phyloP scores from a whole-genome alignment of 2,113 vertebrate genomes.

The Procavia capensis region DNA sequence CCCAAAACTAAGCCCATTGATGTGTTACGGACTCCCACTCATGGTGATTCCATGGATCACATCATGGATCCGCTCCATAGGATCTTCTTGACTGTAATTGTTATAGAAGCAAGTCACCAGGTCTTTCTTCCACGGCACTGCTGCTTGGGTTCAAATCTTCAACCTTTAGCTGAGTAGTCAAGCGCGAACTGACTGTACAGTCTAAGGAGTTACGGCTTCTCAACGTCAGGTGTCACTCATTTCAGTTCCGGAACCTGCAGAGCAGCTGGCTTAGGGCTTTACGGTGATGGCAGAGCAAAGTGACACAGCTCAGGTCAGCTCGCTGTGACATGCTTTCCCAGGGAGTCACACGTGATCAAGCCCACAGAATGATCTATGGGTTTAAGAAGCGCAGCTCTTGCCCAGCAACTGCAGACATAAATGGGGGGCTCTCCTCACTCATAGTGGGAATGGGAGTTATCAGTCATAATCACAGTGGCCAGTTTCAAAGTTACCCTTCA shows the following conservation, averaged over 20 bases:
- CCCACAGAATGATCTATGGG: background rate
- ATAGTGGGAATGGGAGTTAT: conserved; percentile 43
- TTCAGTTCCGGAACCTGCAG: too few relatives aligned
- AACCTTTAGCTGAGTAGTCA: too few relatives aligned
- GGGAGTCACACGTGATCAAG: background rate
- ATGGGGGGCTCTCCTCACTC: conserved; percentile 36
- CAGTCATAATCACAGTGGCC: conserved; percentile 82
- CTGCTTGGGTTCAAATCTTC: too few relatives aligned
- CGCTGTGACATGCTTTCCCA: accelerated
- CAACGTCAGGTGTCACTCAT: accelerated
- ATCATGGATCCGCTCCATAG: too few relatives aligned
- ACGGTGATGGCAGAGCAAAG: accelerated
- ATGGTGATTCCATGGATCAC: too few relatives aligned
- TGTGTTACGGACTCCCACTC: too few relatives aligned
- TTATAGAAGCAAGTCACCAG: too few relatives aligned
- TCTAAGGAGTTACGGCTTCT: accelerated
- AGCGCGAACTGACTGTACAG: too few relatives aligned
- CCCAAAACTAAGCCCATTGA: too few relatives aligned
- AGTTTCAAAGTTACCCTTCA: conserved; percentile 89
- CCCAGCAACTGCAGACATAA: background rate
- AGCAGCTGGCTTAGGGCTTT: accelerated
- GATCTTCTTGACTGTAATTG: too few relatives aligned
- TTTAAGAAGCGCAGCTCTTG: background rate
- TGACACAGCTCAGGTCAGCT: background rate
- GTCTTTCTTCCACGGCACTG: too few relatives aligned